Evolutionary conservation across 2,113 vertebrate species (phyloP), one percentile per base, ranked within the genome.

Genomic region (Xerus inauris): DNA sequence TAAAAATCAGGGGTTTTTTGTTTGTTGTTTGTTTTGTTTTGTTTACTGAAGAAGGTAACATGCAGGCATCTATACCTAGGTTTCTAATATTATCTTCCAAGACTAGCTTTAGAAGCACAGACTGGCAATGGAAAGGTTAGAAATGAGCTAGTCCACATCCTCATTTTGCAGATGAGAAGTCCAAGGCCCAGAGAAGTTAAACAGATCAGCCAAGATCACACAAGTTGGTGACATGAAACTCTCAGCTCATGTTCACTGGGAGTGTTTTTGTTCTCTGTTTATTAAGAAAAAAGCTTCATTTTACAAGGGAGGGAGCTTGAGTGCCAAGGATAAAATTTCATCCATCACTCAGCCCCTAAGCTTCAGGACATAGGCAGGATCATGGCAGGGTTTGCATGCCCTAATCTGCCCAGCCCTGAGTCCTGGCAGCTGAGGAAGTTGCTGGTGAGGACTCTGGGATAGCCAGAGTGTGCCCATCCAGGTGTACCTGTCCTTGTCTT

Each of bases 251-350:
- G 1, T 32, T 79, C 20, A 8, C 3, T 22, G 9, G 13, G 24
- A n/a, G 8, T 89, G 7, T 12, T 77, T 94, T n/a, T 45, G 28
- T 49, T 49, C 38, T 69, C 35, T 85, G 40, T 0, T 95, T 96
- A 81, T 95, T 88, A 79, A 73, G 57, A 92, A 93, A 49, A 90
- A 2, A 38, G 71, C n/a, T 75, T 62, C 38, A 7, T 77, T 73
- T 26, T 51, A 20, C 30, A 51, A 30, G 51, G 19, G 19, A 8
- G 6, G 28, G 26, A 65, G 32, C 69, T 19, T 5, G 26, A 45
- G 47, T 67, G 4, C 28, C 40, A 19, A 73, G 92, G 80, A 64
- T 97, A 91, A 73, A 80, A 89, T 95, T 89, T 83, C 47, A 91
- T 4, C 92, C 72, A 0, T 65, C n/a, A 2, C 22, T 16, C 54